These are phyloP conservation scores for Talpa occidentalis DNA, from an alignment of 2,113 vertebrate genomes.

Conservation along the genomic window DNA sequence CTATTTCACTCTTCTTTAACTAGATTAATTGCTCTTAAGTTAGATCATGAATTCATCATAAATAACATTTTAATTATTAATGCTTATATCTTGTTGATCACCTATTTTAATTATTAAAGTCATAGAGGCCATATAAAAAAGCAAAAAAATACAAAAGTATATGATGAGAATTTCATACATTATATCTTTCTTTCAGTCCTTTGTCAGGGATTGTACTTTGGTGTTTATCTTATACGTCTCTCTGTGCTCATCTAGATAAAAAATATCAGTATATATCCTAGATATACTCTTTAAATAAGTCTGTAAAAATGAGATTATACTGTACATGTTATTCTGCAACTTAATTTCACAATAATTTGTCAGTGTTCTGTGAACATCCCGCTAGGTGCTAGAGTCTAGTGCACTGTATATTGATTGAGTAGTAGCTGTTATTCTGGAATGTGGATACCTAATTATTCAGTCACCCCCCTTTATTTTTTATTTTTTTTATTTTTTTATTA, in stretches of 20 bases:
- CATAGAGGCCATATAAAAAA: not conserved
- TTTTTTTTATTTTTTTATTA: too few relatives aligned
- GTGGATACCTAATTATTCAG: not conserved
- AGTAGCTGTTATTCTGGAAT: not conserved
- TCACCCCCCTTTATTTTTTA: not conserved
- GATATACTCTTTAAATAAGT: not conserved
- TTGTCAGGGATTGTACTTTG: not conserved
- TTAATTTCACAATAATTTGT: not conserved
- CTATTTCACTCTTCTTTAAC: constrained; percentile 17
- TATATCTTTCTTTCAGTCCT: not conserved
- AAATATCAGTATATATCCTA: not conserved
- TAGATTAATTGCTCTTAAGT: constrained; percentile 2
- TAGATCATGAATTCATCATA: constrained; percentile 47
- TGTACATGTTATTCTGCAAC: not conserved
- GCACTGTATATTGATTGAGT: not conserved
- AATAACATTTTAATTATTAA: constrained; percentile 39
- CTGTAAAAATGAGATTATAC: not conserved
- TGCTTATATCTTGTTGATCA: not conserved
- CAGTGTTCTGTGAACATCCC: not conserved
- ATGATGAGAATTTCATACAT: not conserved
- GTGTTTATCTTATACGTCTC: not conserved
- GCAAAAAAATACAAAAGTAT: not conserved
- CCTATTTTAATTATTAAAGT: constrained; percentile 28
- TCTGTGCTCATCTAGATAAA: not conserved
- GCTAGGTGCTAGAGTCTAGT: not conserved